These are phyloP conservation scores for Saguinus midas DNA, from an alignment of 2,113 vertebrate species.

Conservation along the genomic window DNA sequence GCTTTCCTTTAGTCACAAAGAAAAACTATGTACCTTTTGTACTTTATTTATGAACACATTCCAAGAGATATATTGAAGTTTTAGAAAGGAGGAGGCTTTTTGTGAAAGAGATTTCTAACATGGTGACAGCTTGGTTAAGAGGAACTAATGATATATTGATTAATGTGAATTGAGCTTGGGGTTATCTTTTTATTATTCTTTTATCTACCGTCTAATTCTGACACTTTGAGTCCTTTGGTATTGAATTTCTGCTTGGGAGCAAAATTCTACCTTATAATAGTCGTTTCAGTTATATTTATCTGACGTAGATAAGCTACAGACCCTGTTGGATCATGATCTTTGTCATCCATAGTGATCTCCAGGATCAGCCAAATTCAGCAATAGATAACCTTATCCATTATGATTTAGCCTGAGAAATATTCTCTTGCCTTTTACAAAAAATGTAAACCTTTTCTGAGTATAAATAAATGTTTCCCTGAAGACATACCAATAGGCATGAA, in stretches of 20 bases:
- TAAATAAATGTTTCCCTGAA: slow-evolving; percentile 55
- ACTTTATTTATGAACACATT: slow-evolving; percentile 7
- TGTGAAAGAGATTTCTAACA: not conserved
- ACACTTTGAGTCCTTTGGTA: slow-evolving; percentile 54
- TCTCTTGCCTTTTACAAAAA: not conserved
- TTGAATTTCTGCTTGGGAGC: slow-evolving; percentile 23
- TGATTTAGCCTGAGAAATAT: not conserved
- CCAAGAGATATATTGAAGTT: not conserved
- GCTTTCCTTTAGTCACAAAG: not conserved
- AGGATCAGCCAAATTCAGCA: not conserved
- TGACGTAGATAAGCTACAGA: not conserved
- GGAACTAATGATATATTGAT: slow-evolving; percentile 52
- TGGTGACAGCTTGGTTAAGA: slow-evolving; percentile 47
- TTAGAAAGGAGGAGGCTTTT: not conserved
- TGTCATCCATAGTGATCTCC: not conserved
- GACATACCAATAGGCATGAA: slow-evolving; percentile 7
- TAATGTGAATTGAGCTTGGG: not conserved
- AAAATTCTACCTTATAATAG: slow-evolving; percentile 11
- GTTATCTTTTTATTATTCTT: not conserved
- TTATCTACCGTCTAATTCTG: not conserved
- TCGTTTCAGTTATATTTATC: slow-evolving; percentile 39
- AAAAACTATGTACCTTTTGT: not conserved
- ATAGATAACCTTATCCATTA: slow-evolving; percentile 45
- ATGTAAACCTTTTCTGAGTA: slow-evolving; percentile 13
- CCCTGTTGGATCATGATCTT: not conserved